Percentiles rank a stretch among this genome's conserved stretches.
These are phyloP conservation scores for Drosophila paracracens DNA, from an alignment of 2,888 invertebrate species.

Conservation along the genomic window DNA sequence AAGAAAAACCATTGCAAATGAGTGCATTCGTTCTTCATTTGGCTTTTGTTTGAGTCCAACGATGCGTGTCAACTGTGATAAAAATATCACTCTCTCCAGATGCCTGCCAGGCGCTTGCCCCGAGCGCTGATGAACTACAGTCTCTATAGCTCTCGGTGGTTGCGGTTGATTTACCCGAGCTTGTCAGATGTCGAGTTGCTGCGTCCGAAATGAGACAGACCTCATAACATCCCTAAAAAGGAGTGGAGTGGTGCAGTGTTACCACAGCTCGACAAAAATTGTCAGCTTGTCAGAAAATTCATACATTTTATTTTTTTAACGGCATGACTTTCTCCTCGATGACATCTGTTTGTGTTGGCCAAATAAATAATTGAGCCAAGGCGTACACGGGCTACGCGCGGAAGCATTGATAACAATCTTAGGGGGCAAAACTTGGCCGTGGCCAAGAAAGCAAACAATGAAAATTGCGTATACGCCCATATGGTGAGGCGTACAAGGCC, in stretches of 20 bases:
- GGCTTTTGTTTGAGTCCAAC: slow-evolving; percentile 72
- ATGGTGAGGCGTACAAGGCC: slow-evolving; percentile 30
- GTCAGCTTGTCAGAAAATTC: slow-evolving; percentile 8
- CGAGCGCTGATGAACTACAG: slow-evolving; percentile 57
- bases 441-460: slow-evolving; percentile 47
- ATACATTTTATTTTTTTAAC: neutral
- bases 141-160: slow-evolving; percentile 11
- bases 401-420: slow-evolving; percentile 45
- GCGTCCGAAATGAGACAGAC: neutral
- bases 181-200: slow-evolving; percentile 16
- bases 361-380: slow-evolving; percentile 55
- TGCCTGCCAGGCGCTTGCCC: slow-evolving; percentile 42
- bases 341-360: slow-evolving; percentile 45
- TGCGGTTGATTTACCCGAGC: slow-evolving; percentile 25
- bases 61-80: slow-evolving; percentile 76
- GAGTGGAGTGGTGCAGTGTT: neutral
- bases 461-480: slow-evolving; percentile 61
- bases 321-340: slow-evolving; percentile 12
- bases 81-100: slow-evolving; percentile 66
- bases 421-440: slow-evolving; percentile 20
- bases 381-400: slow-evolving; percentile 28
- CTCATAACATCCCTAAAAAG: neutral
- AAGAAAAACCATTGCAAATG: slow-evolving; percentile 25
- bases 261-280: slow-evolving; percentile 15
- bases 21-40: slow-evolving; percentile 62